Percentiles rank a stretch among this genome's conserved stretches.
Conservation (phyloP, 1,140 invertebrate genomes). For the Neuroterus valhalla region DNA sequence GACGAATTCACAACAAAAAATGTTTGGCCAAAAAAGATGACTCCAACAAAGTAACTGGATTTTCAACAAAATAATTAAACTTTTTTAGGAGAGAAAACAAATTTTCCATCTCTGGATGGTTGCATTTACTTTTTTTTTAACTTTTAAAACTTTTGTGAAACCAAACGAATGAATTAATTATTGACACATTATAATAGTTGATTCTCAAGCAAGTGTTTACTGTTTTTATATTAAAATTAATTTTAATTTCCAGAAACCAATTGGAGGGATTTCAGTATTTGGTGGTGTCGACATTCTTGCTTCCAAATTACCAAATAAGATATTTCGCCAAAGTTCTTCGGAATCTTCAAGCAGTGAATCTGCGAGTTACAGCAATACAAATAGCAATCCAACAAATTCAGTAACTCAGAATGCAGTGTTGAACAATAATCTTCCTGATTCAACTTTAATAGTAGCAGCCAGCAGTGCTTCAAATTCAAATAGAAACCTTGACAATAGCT, state of each 20-base stretch:
- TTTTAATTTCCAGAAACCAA: conserved; percentile 74
- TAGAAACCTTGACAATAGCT: conserved; percentile 35
- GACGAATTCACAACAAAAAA: too few species aligned
- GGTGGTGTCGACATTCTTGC: conserved; percentile 64
- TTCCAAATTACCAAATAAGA: conserved; percentile 43
- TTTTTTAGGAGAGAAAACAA: too few species aligned
- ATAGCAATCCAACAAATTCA: conserved; percentile 33
- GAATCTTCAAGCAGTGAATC: conserved; percentile 60
- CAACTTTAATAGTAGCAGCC: conserved; percentile 26
- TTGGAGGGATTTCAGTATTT: conserved; percentile 76
- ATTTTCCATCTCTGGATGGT: too few species aligned
- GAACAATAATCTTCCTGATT: conserved; percentile 25
- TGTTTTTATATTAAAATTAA: too few species aligned
- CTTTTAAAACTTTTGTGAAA: too few species aligned
- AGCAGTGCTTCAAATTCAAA: conserved; percentile 40
- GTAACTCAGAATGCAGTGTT: background rate
- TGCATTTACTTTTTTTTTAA: too few species aligned
- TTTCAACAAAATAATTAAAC: too few species aligned
- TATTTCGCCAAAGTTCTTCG: conserved; percentile 51
- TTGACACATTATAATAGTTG: too few species aligned
- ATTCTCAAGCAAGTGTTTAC: too few species aligned
- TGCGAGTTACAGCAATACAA: conserved; percentile 37
- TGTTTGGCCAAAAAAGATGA: too few species aligned
- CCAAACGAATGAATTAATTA: too few species aligned
- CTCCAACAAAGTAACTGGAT: too few species aligned